These are phyloP conservation scores for Sturmia bella DNA, from an alignment of 2,888 invertebrate genomes.

Conservation along the genomic window DNA sequence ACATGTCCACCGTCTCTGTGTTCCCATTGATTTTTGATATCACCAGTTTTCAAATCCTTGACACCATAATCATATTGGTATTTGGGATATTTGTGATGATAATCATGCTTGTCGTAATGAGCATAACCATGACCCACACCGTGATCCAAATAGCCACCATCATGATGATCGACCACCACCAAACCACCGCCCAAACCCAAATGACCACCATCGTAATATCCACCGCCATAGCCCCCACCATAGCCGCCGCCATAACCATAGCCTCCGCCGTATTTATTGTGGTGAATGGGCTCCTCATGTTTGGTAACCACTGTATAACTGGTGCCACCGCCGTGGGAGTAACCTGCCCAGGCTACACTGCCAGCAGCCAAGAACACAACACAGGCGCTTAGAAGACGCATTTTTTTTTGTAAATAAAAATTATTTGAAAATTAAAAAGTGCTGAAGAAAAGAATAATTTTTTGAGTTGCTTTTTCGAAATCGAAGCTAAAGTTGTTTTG, in stretches of 20 bases:
- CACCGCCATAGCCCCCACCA: constrained; percentile 37
- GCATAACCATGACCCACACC: constrained; percentile 65
- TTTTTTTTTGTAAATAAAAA: constrained; percentile 46
- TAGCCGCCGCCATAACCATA: constrained; percentile 59
- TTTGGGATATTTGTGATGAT: constrained; percentile 81
- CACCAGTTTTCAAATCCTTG: constrained; percentile 82
- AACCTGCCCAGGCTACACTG: constrained; percentile 51
- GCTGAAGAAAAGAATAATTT: constrained; percentile 4
- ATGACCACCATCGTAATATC: constrained; percentile 47
- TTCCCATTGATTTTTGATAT: constrained; percentile 83
- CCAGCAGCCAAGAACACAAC: constrained; percentile 38
- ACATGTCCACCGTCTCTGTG: constrained; percentile 83
- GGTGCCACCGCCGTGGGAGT: constrained; percentile 73
- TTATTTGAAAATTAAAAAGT: background rate
- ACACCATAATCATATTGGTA: constrained; percentile 83
- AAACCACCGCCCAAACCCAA: constrained; percentile 62
- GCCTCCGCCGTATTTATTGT: constrained; percentile 45
- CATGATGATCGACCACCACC: constrained; percentile 50
- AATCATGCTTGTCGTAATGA: constrained; percentile 80
- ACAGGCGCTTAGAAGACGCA: constrained; percentile 50
- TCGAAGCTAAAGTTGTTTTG: constrained; percentile 32
- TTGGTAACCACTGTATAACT: constrained; percentile 77
- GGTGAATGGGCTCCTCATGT: constrained; percentile 75
- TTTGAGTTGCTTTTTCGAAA: constrained; percentile 10
- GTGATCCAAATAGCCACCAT: constrained; percentile 71